Conservation (phyloP, 1,140 invertebrate species). For the Anastatus disparis region DNA sequence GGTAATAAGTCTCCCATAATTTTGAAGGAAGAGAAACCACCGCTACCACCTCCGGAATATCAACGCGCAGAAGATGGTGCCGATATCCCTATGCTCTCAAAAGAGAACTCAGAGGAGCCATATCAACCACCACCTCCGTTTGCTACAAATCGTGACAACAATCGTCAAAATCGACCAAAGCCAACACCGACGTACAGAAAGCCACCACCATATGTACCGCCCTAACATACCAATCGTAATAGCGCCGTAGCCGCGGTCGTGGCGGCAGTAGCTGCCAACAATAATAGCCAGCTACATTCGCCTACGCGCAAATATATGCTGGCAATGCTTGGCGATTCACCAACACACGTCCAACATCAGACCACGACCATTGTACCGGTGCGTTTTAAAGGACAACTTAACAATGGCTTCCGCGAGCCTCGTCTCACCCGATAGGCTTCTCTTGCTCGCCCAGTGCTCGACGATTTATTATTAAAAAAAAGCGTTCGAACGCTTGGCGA, state of each 20-base stretch:
- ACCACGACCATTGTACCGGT: constrained; percentile 50
- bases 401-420: constrained; percentile 35
- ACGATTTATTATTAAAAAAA: constrained; percentile 2
- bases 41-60: constrained; percentile 82
- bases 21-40: constrained; percentile 92
- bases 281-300: constrained; percentile 48
- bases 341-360: constrained; percentile 60
- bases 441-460: constrained; percentile 31
- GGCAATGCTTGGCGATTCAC: constrained; percentile 59
- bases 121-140: constrained; percentile 80
- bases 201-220: constrained; percentile 91
- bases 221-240: constrained; percentile 73
- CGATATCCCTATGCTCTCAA: constrained; percentile 62
- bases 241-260: background rate
- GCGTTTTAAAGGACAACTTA: constrained; percentile 11
- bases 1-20: constrained; percentile 89
- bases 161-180: constrained; percentile 75
- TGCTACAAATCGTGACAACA: constrained; percentile 76
- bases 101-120: constrained; percentile 67
- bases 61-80: constrained; percentile 70
- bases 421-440: constrained; percentile 32
- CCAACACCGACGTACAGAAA: constrained; percentile 88
- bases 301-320: constrained; percentile 61
- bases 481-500: constrained; percentile 18
- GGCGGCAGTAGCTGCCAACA: constrained; percentile 36